phyloP scores from a whole-genome alignment of 2,113 vertebrate genomes.

The Thunnus maccoyii region DNA sequence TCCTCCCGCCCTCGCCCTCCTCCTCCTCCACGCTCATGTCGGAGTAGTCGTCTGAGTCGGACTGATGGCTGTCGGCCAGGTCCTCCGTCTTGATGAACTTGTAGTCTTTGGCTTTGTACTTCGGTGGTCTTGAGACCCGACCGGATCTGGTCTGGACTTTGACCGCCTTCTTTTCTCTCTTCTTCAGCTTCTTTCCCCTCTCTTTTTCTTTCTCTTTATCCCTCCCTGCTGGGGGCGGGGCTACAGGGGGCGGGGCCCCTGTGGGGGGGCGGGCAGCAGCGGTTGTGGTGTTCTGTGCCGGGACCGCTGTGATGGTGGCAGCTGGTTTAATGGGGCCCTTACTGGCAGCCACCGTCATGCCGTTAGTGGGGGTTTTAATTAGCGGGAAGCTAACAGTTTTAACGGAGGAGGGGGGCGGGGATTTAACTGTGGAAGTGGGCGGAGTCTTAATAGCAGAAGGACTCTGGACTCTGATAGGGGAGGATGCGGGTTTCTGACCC shows the following conservation, averaged over 20 bases:
- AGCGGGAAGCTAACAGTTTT: slow-evolving; percentile 36
- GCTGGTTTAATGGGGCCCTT: slow-evolving; percentile 30
- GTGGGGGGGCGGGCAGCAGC: background rate
- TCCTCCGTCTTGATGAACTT: slow-evolving; percentile 97
- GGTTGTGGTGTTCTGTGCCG: background rate
- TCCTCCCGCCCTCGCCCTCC: slow-evolving; percentile 72
- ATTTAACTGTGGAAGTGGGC: background rate
- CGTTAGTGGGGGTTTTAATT: slow-evolving; percentile 30
- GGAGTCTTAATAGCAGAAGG: background rate
- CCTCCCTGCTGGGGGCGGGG: background rate
- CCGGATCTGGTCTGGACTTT: slow-evolving; percentile 95
- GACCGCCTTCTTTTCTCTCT: slow-evolving; percentile 86
- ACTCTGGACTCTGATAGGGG: slow-evolving; percentile 41
- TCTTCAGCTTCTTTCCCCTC: slow-evolving; percentile 77
- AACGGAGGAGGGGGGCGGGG: background rate
- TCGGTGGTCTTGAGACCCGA: slow-evolving; percentile 94
- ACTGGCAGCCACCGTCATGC: background rate
- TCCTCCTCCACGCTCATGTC: slow-evolving; percentile 95
- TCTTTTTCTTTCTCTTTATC: slow-evolving; percentile 77
- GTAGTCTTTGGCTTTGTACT: slow-evolving; percentile 96
- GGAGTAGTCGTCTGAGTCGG: slow-evolving; percentile 97
- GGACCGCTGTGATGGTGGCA: rapidly evolving
- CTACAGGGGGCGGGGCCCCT: background rate
- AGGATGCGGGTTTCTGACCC: slow-evolving; percentile 25
- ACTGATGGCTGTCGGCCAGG: slow-evolving; percentile 91